phyloP scores from a whole-genome alignment of 2,113 vertebrate species.

The Felis catus region DNA sequence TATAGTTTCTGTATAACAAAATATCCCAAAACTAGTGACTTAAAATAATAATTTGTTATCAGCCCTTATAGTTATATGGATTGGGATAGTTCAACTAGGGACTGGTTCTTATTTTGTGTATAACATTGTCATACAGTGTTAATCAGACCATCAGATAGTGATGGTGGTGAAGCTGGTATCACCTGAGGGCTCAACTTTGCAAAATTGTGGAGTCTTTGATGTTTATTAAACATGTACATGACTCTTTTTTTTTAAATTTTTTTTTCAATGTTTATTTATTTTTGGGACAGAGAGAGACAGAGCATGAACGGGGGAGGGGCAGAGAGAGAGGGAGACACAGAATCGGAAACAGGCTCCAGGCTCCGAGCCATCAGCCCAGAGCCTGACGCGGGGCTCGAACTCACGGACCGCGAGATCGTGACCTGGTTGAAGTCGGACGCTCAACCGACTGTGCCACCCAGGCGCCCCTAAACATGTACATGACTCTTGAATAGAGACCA shows the following conservation, averaged over 20 bases:
- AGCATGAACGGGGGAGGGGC: too few species aligned
- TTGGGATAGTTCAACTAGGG: background rate
- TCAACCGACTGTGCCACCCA: too few species aligned
- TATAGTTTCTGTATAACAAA: background rate
- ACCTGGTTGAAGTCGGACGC: too few species aligned
- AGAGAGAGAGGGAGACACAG: too few species aligned
- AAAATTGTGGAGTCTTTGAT: background rate
- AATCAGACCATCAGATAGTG: background rate
- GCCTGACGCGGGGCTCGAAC: too few species aligned
- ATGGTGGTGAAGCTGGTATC: background rate
- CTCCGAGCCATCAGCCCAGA: too few species aligned
- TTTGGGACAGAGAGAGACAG: too few species aligned
- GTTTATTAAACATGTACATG: background rate
- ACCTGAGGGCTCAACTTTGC: background rate
- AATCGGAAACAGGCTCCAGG: too few species aligned
- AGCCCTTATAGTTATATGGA: background rate
- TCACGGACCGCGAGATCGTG: too few species aligned
- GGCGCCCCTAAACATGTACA: background rate
- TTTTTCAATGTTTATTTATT: too few species aligned
- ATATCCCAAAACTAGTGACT: background rate
- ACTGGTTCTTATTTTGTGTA: background rate
- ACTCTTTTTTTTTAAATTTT: too few species aligned
- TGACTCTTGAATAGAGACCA: background rate
- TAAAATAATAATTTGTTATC: background rate
- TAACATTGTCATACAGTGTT: background rate